Conservation (phyloP, 30 jellyfish, hydroid and myxozoan genomes). For the Hydractinia symbiolongicarpus region DNA sequence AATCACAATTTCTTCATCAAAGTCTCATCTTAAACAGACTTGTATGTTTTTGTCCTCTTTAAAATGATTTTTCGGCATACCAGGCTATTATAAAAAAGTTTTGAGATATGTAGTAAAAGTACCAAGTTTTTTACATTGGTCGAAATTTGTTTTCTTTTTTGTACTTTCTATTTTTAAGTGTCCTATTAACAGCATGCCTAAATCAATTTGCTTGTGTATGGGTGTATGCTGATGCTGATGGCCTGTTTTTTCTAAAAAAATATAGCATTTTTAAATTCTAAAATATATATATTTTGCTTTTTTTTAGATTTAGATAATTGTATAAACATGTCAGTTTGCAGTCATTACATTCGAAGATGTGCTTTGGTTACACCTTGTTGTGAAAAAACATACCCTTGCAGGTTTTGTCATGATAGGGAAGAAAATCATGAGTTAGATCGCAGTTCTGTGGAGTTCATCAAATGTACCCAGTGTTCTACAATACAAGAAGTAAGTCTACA, state of each 20-base stretch:
- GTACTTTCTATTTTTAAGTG: no score
- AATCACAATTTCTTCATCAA: no score
- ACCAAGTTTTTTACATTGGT: no score
- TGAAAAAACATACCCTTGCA: slow-evolving; percentile 50
- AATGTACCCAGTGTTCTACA: slow-evolving; percentile 55
- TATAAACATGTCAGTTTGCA: slow-evolving; percentile 31
- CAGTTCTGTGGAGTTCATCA: slow-evolving; percentile 30
- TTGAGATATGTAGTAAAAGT: no score
- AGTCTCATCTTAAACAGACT: no score
- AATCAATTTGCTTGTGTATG: no score
- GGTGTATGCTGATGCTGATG: neutral
- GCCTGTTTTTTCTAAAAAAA: neutral
- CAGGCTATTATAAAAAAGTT: no score
- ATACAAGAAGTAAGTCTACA: slow-evolving; percentile 51
- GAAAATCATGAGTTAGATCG: slow-evolving; percentile 73
- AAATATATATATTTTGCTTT: neutral
- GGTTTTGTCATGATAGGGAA: slow-evolving; percentile 53
- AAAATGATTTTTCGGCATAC: no score
- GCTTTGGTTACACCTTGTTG: slow-evolving; percentile 68
- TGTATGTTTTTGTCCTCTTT: no score
- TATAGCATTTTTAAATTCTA: neutral
- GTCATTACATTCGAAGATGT: slow-evolving; percentile 70
- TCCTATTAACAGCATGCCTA: no score
- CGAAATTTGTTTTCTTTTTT: no score
- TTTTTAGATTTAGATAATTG: neutral